Evolutionary conservation across 2,888 invertebrate genomes (phyloP).

Genomic region (Copidosoma aretas): DNA sequence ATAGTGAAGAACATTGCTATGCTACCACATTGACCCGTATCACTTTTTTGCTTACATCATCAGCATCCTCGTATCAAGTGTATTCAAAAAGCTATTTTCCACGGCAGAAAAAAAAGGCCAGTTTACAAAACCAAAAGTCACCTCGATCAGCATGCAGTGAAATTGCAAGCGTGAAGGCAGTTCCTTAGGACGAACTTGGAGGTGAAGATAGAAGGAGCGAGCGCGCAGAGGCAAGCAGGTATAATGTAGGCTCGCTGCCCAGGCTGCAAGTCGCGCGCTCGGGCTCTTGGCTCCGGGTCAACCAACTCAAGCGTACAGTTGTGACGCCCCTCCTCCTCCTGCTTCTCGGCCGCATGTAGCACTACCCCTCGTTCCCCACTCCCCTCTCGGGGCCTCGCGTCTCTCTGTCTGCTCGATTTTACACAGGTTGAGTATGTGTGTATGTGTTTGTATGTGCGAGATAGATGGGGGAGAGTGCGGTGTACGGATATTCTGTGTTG

Average conservation of each 20-base stretch:
- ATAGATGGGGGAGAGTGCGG: neutral
- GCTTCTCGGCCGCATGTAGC: neutral
- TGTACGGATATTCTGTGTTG: neutral
- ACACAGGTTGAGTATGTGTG: neutral
- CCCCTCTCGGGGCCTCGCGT: constrained; percentile 21
- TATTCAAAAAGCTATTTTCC: too few relatives aligned
- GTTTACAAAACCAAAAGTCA: constrained; percentile 11
- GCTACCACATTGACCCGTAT: too few relatives aligned
- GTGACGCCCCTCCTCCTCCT: constrained; percentile 48
- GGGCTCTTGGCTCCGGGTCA: constrained; percentile 55
- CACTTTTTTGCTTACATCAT: too few relatives aligned
- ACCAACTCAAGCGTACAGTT: constrained; percentile 59
- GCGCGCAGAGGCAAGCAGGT: neutral
- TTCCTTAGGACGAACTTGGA: constrained; percentile 53
- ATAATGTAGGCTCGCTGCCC: neutral
- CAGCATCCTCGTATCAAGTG: too few relatives aligned
- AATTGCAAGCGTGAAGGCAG: constrained; percentile 58
- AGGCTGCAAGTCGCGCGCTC: neutral
- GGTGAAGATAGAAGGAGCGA: neutral
- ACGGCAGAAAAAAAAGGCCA: too few relatives aligned
- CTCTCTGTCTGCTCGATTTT: constrained; percentile 24
- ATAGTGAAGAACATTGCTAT: too few relatives aligned
- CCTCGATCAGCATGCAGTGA: constrained; percentile 47
- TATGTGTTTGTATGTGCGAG: neutral
- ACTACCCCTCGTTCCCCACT: neutral